phyloP scores from a whole-genome alignment of 2,113 vertebrate species.

The Mus musculus region GRCm39 chr13:99683001-99683500 shows the following conservation, averaged over 20 bases:
- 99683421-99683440: conserved; percentile 47
- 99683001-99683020: not conserved
- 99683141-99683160: not conserved
- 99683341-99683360: conserved; percentile 56
- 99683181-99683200: not conserved
- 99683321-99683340: conserved; percentile 73
- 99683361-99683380: conserved; percentile 61
- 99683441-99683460: conserved; percentile 65
- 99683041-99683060: not conserved
- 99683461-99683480: conserved; percentile 32
- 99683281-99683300: conserved; percentile 66
- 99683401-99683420: conserved; percentile 59
- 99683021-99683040: not conserved
- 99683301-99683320: conserved; percentile 31
- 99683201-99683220: not conserved
- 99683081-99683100: not conserved
- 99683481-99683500: conserved; percentile 8
- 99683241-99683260: not conserved
- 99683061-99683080: not conserved
- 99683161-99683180: not conserved
- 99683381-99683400: conserved; percentile 72
- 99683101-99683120: not conserved
- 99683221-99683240: not conserved
- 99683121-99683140: not conserved
- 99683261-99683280: conserved; percentile 58